phyloP scores from a whole-genome alignment of 2,797 vertebrate species.

The Taeniopygia guttata region DNA sequence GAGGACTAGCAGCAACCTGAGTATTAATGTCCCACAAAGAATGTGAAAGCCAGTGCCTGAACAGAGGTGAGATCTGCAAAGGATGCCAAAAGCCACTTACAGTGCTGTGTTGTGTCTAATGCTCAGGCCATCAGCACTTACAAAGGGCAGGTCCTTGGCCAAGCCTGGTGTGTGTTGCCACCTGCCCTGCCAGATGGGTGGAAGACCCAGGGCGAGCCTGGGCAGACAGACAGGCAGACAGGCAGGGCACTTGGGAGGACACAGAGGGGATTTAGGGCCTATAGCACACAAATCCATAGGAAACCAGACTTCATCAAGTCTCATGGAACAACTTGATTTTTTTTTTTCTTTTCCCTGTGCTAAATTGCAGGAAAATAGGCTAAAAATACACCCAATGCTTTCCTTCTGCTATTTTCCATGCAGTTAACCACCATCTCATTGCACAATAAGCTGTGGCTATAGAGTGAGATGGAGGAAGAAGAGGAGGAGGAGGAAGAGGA shows the following conservation, averaged over 20 bases:
- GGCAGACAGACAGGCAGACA: neutral
- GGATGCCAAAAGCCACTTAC: neutral
- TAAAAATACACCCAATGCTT: slow-evolving; percentile 37
- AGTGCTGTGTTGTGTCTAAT: neutral
- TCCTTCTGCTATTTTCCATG: slow-evolving; percentile 47
- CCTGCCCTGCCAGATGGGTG: neutral
- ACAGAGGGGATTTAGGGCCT: neutral
- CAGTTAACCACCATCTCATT: neutral
- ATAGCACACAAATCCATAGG: neutral
- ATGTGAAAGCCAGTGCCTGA: neutral
- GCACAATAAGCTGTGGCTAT: neutral
- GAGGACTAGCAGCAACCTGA: neutral
- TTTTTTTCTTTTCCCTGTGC: neutral
- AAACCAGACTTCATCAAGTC: slow-evolving; percentile 24
- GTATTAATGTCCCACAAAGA: neutral
- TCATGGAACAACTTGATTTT: neutral
- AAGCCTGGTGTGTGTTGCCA: neutral
- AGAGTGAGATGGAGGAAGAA: neutral
- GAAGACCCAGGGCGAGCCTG: neutral
- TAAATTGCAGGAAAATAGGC: slow-evolving; percentile 41
- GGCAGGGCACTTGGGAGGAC: neutral
- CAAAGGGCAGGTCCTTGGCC: neutral
- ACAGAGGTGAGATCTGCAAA: neutral
- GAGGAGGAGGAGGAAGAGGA: neutral
- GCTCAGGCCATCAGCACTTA: neutral